Conservation (phyloP, 2,888 invertebrate species). For the Drosophila kokeensis region DNA sequence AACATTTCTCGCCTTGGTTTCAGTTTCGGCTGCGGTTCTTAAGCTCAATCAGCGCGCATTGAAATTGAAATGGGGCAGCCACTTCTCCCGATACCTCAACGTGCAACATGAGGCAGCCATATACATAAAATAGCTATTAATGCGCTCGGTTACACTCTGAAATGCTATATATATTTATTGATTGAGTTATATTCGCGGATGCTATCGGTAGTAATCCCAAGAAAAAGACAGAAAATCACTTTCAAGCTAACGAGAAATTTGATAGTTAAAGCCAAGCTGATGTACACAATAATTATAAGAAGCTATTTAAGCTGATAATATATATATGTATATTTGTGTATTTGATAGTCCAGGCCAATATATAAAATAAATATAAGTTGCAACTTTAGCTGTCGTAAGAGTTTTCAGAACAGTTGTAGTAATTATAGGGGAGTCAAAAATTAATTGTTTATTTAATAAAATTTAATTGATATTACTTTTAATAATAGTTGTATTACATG, state of each 20-base stretch:
- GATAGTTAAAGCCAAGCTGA: background rate
- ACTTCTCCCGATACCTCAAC: conserved; percentile 12
- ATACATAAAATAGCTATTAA: conserved; percentile 35
- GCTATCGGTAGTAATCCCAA: background rate
- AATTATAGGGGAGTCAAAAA: too few relatives aligned
- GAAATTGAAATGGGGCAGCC: conserved; percentile 49
- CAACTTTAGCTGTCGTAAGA: too few relatives aligned
- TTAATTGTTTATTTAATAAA: background rate
- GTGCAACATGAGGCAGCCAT: conserved; percentile 38
- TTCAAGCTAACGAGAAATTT: background rate
- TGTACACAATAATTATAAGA: background rate
- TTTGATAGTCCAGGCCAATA: too few relatives aligned
- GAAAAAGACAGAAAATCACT: too few relatives aligned
- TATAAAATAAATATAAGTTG: too few relatives aligned
- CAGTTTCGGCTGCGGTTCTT: conserved; percentile 44
- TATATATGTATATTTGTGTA: too few relatives aligned
- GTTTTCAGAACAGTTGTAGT: too few relatives aligned
- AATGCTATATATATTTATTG: background rate
- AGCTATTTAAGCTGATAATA: background rate
- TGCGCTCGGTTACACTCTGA: conserved; percentile 2
- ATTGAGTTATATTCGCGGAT: background rate
- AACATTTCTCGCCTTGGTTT: conserved; percentile 47
- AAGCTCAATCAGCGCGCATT: conserved; percentile 60
- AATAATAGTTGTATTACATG: background rate
- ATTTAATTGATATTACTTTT: background rate